Evolutionary conservation across 2,888 invertebrate species (phyloP), one percentile per base, ranked within the genome.

Genomic region (Andrena dorsata): DNA sequence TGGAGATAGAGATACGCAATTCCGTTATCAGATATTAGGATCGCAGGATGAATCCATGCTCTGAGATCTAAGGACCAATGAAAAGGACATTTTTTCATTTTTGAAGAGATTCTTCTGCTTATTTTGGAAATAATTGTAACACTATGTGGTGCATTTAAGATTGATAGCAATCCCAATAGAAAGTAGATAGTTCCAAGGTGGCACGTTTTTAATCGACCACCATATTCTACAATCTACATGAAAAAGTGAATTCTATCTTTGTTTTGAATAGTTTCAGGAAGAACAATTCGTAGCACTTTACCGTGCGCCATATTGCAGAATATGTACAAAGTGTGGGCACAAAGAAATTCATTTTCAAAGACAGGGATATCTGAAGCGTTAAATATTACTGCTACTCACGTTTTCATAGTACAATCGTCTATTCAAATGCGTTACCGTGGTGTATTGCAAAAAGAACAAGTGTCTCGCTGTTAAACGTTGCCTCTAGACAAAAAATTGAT

Each of bases 321-420:
- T 56, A 63, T n/a, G 0, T 28, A 64, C 41, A 68, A 68, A 56
- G 28, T 35, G 35, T 8, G 16, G 26, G 2, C 26, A 10, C 28
- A 26, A 8, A 8, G 35, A 16, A 23, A 58, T 35, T 8, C 51
- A 26, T 30, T 23, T 47, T 35, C 10, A 60, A 30, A 28, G n/a
- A 65, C 3, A 7, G 32, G 60, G 10, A 4, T 16, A 58, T 3
- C 51, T 16, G 1, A 77, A 60, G 60, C 64, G 10, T 60, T 8
- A 26, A 35, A 68, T 64, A 56, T 68, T 41, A n/a, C 32, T 63
- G 20, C 16, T 47, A 78, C 6, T 16, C 51, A n/a, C 32, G 41
- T 30, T 8, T 28, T 49, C 32, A 32, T 6, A 26, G 10, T 64
- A 64, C 23, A 56, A 26, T 16, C 68, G 32, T 47, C 28, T 69